Conservation (phyloP, 1,140 invertebrate species). For the Dolichoris vasculosae region DNA sequence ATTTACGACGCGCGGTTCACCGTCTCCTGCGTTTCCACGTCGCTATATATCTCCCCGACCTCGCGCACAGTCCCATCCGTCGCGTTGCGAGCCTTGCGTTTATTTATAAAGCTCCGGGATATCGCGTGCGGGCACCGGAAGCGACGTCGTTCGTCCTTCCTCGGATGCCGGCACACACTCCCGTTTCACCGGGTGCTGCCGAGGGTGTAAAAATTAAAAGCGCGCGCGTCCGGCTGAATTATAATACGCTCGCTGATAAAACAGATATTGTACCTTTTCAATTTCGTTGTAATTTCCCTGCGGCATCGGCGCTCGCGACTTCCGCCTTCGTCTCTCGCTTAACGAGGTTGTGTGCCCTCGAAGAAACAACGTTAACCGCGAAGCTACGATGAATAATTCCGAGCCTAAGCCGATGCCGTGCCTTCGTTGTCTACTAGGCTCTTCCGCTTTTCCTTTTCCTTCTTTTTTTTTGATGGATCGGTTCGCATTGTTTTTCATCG, state of each 20-base stretch:
- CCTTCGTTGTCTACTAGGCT: not conserved
- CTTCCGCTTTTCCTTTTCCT: not conserved
- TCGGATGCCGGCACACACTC: slow-evolving; percentile 20
- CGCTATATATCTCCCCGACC: not conserved
- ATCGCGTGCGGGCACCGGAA: slow-evolving; percentile 43
- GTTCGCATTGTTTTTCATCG: not conserved
- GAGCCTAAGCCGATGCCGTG: not conserved
- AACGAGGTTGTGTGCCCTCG: not conserved
- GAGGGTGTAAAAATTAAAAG: slow-evolving; percentile 27
- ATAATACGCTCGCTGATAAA: not conserved
- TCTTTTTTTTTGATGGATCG: too few relatives aligned
- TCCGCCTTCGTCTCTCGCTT: not conserved
- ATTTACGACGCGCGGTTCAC: slow-evolving; percentile 34
- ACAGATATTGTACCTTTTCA: slow-evolving; percentile 7
- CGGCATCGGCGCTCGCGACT: not conserved
- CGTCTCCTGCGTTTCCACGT: not conserved
- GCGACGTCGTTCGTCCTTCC: not conserved
- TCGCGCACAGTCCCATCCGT: not conserved
- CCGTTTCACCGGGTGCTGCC: slow-evolving; percentile 8
- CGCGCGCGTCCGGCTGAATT: not conserved
- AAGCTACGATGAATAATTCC: slow-evolving; percentile 20
- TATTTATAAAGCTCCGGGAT: slow-evolving; percentile 34
- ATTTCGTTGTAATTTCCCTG: not conserved
- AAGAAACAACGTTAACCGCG: not conserved
- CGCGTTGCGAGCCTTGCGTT: slow-evolving; percentile 1